Conservation (phyloP, 2,888 invertebrate genomes). For the Acanthosepion pharaonis region DNA sequence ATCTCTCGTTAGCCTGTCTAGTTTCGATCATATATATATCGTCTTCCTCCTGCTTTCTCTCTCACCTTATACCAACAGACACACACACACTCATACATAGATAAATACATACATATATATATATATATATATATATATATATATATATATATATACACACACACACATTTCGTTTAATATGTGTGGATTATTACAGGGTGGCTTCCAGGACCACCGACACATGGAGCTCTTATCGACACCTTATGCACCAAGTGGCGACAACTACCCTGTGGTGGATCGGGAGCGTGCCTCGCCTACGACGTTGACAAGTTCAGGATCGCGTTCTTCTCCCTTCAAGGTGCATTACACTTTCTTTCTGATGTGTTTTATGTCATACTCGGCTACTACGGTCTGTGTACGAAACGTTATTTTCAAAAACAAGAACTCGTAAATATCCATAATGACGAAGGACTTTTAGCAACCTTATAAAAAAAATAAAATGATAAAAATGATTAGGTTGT, state of each 20-base stretch:
- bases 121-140: too few species aligned
- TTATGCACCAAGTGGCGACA: constrained; percentile 48
- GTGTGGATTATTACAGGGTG: constrained; percentile 45
- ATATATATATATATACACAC: too few species aligned
- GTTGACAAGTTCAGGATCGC: constrained; percentile 24
- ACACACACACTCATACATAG: too few species aligned
- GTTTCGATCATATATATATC: too few species aligned
- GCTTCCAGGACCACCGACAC: constrained; percentile 49
- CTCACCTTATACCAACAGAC: too few species aligned
- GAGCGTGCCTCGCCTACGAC: constrained; percentile 48
- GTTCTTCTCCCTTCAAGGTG: constrained; percentile 45
- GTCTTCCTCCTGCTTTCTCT: too few species aligned
- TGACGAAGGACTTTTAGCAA: background rate
- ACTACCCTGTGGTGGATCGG: constrained; percentile 24
- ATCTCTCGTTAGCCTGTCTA: too few species aligned
- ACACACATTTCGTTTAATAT: too few species aligned
- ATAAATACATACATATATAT: too few species aligned
- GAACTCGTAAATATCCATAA: background rate
- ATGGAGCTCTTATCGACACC: constrained; percentile 48
- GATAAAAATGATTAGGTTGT: too few species aligned
- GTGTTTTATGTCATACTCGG: background rate
- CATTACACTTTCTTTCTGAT: background rate
- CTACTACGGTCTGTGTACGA: background rate
- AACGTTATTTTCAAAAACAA: background rate
- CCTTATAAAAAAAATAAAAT: background rate